These are phyloP conservation scores for Rotaria macrura DNA, from an alignment of 2,888 invertebrate species.

Conservation along the genomic window DNA sequence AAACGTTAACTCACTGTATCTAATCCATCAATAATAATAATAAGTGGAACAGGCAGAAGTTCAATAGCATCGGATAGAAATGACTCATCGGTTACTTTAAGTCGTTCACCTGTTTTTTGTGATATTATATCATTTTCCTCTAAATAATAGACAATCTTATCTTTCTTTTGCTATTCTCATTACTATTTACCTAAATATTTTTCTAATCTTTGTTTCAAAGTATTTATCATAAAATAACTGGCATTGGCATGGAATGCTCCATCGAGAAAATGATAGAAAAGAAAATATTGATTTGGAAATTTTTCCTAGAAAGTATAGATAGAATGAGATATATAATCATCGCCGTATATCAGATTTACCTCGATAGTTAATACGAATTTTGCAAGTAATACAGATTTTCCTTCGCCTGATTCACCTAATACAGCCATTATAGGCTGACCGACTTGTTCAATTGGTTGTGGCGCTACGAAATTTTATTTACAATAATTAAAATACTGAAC, in stretches of 20 bases:
- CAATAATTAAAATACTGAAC: not conserved
- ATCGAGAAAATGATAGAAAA: not conserved
- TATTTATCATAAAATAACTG: not conserved
- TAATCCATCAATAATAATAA: constrained; percentile 14
- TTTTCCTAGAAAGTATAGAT: not conserved
- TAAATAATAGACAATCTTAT: not conserved
- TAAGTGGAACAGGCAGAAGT: not conserved
- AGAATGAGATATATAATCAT: not conserved
- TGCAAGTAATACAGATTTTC: not conserved
- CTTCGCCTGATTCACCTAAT: not conserved
- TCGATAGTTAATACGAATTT: not conserved
- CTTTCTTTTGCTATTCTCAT: not conserved
- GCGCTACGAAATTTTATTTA: not conserved
- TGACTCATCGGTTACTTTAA: not conserved
- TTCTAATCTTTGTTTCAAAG: not conserved
- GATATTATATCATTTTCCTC: not conserved
- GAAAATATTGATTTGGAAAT: not conserved
- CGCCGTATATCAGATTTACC: not conserved
- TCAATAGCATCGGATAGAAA: not conserved
- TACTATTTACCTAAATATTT: not conserved
- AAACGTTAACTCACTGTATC: not conserved
- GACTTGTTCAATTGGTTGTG: not conserved
- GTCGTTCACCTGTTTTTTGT: not conserved
- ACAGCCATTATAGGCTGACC: not conserved
- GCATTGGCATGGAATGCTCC: not conserved